A percentile compares a stretch with the other conserved stretches of the same genome.
These are phyloP conservation scores for Alca torda DNA, from an alignment of 2,797 vertebrate genomes.

Conservation along the genomic window DNA sequence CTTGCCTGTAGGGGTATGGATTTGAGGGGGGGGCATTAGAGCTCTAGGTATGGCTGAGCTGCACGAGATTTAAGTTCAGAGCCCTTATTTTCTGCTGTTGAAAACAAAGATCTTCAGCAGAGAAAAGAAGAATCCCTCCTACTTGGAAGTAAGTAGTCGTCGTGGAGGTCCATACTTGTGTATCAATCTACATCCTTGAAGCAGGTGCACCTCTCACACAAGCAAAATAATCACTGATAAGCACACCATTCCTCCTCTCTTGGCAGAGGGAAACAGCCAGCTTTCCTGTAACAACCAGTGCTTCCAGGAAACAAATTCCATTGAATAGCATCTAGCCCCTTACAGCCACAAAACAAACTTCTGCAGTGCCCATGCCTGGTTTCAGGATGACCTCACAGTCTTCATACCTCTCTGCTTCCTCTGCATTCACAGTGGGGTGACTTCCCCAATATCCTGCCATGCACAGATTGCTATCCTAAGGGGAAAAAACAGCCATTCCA, in stretches of 20 bases:
- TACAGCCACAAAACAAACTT: not conserved
- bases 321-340: not conserved
- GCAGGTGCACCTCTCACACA: not conserved
- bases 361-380: not conserved
- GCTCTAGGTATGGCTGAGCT: not conserved
- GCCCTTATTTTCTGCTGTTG: not conserved
- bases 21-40: not conserved
- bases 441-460: rapidly evolving
- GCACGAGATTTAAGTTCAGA: not conserved
- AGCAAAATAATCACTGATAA: not conserved
- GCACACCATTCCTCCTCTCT: not conserved
- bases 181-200: not conserved
- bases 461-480: not conserved
- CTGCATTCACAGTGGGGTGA: not conserved
- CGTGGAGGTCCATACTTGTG: not conserved
- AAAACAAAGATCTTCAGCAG: not conserved
- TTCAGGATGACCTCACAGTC: not conserved
- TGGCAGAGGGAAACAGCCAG: not conserved
- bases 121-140: not conserved
- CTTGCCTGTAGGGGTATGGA: not conserved
- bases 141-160: not conserved
- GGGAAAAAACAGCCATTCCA: not conserved
- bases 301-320: not conserved
- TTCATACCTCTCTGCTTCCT: not conserved
- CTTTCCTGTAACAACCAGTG: not conserved